Percentiles rank a stretch among this genome's conserved stretches.
Evolutionary conservation across 2,797 vertebrate species (phyloP).

Genomic region (Yasuhikotakia modesta): DNA sequence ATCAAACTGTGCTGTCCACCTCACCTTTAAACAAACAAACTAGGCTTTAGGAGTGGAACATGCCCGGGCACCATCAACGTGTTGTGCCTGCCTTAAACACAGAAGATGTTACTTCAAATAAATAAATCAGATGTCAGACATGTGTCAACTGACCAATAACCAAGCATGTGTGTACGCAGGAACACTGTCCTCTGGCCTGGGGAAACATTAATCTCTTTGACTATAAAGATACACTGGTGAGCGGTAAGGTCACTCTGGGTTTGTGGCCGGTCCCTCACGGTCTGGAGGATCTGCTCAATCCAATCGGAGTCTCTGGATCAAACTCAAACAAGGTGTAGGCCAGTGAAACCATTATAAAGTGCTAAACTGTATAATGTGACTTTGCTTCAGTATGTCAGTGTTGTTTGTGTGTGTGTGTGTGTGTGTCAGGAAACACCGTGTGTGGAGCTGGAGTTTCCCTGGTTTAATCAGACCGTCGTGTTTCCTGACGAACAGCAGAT

Average conservation of each 20-base stretch:
- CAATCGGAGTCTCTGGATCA: constrained; percentile 70
- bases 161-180: constrained; percentile 56
- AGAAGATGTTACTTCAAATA: no score
- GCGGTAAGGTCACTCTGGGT: constrained; percentile 68
- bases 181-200: constrained; percentile 72
- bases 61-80: no score
- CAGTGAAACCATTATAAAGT: neutral
- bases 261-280: constrained; percentile 71
- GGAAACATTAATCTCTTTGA: constrained; percentile 72
- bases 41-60: no score
- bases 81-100: no score
- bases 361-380: neutral
- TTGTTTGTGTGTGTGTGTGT: constrained; percentile 3
- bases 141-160: no score
- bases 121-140: no score
- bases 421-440: constrained; percentile 67
- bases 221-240: constrained; percentile 69
- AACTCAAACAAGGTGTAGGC: constrained; percentile 71
- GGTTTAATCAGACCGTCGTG: constrained; percentile 66
- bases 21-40: no score
- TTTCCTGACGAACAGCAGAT: constrained; percentile 67
- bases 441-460: constrained; percentile 70
- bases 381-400: neutral
- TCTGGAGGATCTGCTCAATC: constrained; percentile 71
- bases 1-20: no score